Percentiles rank a stretch among this genome's conserved stretches.
phyloP scores from a whole-genome alignment of 2,888 invertebrate species.

The Nomada flava region DNA sequence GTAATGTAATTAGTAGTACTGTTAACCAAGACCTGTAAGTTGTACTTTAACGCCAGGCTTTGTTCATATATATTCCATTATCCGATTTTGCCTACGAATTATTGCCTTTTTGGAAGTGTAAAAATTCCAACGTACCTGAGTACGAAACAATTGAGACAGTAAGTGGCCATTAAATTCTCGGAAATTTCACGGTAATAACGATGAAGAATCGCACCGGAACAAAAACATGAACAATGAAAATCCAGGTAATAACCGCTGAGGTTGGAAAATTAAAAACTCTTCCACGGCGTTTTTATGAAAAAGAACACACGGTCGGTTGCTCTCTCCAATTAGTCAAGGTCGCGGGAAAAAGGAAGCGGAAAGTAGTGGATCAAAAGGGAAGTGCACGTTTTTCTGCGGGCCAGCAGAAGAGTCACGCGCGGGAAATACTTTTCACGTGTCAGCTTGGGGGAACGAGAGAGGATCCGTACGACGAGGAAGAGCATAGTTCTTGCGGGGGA shows the following conservation, averaged over 20 bases:
- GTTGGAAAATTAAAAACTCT: constrained; percentile 3
- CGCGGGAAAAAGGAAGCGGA: constrained; percentile 35
- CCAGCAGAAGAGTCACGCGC: constrained; percentile 43
- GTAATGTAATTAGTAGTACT: constrained; percentile 39
- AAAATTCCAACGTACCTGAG: neutral
- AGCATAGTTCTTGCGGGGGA: constrained; percentile 52
- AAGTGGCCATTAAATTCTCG: neutral
- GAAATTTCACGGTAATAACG: neutral
- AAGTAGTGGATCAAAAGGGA: constrained; percentile 20
- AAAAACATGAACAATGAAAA: neutral
- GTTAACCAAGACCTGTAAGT: neutral
- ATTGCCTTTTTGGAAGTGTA: neutral
- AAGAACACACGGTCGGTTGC: constrained; percentile 15
- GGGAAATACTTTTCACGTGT: constrained; percentile 49
- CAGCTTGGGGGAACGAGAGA: neutral
- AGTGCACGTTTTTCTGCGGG: constrained; percentile 17
- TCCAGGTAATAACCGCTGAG: neutral
- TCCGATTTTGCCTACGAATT: neutral
- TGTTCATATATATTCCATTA: neutral
- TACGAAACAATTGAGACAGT: neutral
- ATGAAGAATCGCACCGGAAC: neutral
- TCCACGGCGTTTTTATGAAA: neutral
- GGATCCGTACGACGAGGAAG: neutral
- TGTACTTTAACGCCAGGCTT: constrained; percentile 4
- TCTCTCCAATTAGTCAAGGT: constrained; percentile 60